Base-by-base conservation (phyloP, 2,888 invertebrate genomes). In the Lycia hirtaria region DNA sequence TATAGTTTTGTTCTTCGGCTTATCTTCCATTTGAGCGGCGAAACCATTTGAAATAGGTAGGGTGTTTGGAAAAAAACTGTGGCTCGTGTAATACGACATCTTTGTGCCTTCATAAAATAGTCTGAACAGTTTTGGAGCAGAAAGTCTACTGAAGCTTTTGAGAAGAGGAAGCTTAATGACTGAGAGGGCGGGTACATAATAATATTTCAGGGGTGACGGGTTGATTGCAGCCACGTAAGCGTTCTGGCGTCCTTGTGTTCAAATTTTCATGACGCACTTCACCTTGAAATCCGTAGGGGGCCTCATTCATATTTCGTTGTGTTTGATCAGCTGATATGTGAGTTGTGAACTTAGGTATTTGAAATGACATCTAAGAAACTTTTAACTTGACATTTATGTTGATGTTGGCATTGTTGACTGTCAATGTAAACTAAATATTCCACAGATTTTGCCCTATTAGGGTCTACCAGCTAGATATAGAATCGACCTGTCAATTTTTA, bases 181-280 rank as follows among this genome's bases (percentile, higher is more conserved):
- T 22, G 58, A 51, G 57, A 58, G 69, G 73, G 67, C 65, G 76
- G 73, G 60, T 22, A 71, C 63, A 58, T 64, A 62, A 60, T 62
- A 60, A 73, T 82, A 83, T 83, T 80, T 88, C 85, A 88, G 71
- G 60, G 69, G 68, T 83, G 91, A 91, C 90, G 87, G 71, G 78
- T 82, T 88, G 81, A 91, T 90, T 87, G 81, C 71, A 60, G 72
- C 68, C 64, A 76, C 73, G 76, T 80, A 76, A 80, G 76, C 78
- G 68, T 71, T 80, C 73, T 60, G 74, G 71, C 68, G 81, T 64
- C 76, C 80, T 85, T 80, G 80, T 64, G 67, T 80, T 65, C 80
- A 86, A 88, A 83, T 49, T 85, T 88, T 86, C 64, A 87, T 62
- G 61, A 70, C 67, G 78, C 68, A 68, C 80, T 81, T 88, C 77